Percentiles rank a stretch among this genome's conserved stretches.
phyloP scores from a whole-genome alignment of 2,797 vertebrate species.

The Garrulus glandarius region DNA sequence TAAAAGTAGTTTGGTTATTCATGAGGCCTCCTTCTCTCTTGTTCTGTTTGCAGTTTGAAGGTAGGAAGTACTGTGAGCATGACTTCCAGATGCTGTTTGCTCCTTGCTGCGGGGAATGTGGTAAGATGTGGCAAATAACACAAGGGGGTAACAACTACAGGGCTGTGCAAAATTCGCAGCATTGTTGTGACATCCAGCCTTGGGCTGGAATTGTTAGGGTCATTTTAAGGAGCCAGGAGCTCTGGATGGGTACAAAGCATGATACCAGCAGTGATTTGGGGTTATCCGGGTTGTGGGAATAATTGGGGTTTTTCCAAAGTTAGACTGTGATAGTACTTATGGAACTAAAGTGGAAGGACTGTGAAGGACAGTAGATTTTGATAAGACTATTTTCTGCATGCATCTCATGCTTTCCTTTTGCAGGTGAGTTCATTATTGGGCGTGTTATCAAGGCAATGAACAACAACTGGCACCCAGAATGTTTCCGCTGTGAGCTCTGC shows the following conservation, averaged over 20 bases:
- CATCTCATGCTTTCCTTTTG: slow-evolving; percentile 4
- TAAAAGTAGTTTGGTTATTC: not conserved
- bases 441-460: slow-evolving; percentile 83
- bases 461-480: slow-evolving; percentile 79
- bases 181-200: not conserved
- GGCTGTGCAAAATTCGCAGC: not conserved
- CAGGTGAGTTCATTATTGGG: slow-evolving; percentile 79
- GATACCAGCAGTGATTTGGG: not conserved
- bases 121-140: slow-evolving; percentile 51
- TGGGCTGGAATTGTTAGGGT: not conserved
- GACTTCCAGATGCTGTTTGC: slow-evolving; percentile 83
- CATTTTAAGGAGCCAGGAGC: not conserved
- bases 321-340: not conserved
- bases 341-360: not conserved
- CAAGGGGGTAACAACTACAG: not conserved
- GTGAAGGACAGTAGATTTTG: not conserved
- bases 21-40: not conserved
- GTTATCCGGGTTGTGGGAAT: not conserved
- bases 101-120: slow-evolving; percentile 77
- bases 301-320: not conserved
- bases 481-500: slow-evolving; percentile 80
- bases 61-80: slow-evolving; percentile 79
- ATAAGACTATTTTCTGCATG: not conserved
- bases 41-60: slow-evolving; percentile 73
- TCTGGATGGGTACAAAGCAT: not conserved